phyloP scores from a whole-genome alignment of 1,140 invertebrate genomes.

The Onthophagus taurus region DNA sequence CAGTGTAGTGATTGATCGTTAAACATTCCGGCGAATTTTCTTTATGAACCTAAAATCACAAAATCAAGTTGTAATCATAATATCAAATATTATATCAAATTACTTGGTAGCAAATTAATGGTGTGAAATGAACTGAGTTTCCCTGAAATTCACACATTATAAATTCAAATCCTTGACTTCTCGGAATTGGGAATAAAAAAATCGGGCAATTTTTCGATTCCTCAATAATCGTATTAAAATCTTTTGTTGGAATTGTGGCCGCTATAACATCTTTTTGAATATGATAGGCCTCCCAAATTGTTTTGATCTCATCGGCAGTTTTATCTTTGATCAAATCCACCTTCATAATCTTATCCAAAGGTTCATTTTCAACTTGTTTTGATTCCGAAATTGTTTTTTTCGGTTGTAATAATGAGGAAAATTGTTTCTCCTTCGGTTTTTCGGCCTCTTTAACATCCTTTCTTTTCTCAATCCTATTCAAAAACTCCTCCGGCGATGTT shows the following conservation, averaged over 20 bases:
- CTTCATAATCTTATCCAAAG: conserved; percentile 68
- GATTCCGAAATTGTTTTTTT: conserved; percentile 37
- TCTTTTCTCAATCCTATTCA: conserved; percentile 53
- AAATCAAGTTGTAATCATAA: background rate
- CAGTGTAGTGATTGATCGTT: conserved; percentile 72
- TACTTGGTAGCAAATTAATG: conserved; percentile 76
- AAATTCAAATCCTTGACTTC: conserved; percentile 81
- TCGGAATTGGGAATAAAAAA: conserved; percentile 75
- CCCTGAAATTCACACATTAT: conserved; percentile 68
- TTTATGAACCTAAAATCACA: conserved; percentile 58
- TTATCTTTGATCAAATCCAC: conserved; percentile 66
- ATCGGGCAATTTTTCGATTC: conserved; percentile 51
- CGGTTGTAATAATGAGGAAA: conserved; percentile 45
- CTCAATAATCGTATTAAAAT: conserved; percentile 50
- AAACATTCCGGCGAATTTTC: conserved; percentile 89
- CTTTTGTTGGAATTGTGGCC: conserved; percentile 52
- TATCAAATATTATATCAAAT: background rate
- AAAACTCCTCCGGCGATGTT: conserved; percentile 64
- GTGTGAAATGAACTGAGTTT: conserved; percentile 76
- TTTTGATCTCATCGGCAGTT: conserved; percentile 58
- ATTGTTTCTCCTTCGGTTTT: conserved; percentile 30
- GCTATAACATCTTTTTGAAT: conserved; percentile 64
- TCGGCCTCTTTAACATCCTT: conserved; percentile 40
- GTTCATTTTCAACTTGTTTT: conserved; percentile 39
- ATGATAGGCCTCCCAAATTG: conserved; percentile 76